Base-by-base conservation (phyloP, 2,888 invertebrate species). In the Metacarcinus magister region DNA sequence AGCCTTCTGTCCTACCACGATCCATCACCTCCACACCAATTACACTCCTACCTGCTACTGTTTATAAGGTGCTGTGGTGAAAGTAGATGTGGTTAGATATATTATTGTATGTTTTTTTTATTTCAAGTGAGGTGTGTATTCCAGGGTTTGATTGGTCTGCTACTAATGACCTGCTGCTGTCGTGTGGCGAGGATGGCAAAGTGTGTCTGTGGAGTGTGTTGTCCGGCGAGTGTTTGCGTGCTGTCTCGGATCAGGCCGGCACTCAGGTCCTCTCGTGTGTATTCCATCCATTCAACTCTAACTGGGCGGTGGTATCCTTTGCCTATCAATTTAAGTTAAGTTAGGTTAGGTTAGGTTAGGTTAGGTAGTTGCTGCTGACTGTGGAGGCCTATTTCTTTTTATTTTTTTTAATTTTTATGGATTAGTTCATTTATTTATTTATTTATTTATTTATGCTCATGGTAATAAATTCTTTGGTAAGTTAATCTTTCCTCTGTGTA, bases 201-300 rank as follows among this genome's bases (percentile, higher is more conserved):
- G 98, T 99, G 94, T 98, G 98, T 97, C 98, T 99, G 96, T 99
- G 99, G 99, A 98, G 98, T 97, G 98, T 98, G 97, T 97, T 97
- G 19, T 97, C 97, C 87, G 98, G 98, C 44, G 97, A 97, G 89
- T 98, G 98, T 96, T 98, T 98, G 97, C 98, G 98, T 67, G 98
- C 98, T 10, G 98, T 98, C 96, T 97, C 97, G 93, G 98, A 98
- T 97, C 98, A 98, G 97, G 98, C 98, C 94, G 93, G 93, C n/a
- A 97, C 97, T 0, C 96, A 97, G 10, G 98, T 98, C 96, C 98
- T 98, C 0, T 98, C 98, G 97, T 99, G 99, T 97, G 98, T 98
- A 94, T 99, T 99, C 98, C 98, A 99, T 97, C 99, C 99, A 0
- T 98, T 98, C 92, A 99, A 99, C 97, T 99, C 99, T 97, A 99